Base-by-base conservation (phyloP, 2,797 vertebrate species). In the Selene dorsalis region DNA sequence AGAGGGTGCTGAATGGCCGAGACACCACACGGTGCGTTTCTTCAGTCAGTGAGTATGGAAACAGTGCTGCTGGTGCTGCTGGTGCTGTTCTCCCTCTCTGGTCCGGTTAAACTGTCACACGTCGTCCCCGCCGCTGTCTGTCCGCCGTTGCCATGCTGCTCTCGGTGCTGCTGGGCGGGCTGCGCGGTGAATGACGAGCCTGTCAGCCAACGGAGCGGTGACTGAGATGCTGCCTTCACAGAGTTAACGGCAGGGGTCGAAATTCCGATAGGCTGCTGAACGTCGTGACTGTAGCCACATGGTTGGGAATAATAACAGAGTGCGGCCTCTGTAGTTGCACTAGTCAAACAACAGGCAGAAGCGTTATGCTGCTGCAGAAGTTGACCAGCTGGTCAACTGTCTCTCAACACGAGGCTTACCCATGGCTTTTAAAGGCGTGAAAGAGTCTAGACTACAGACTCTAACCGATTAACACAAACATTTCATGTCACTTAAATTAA, bases 111-210 rank as follows among this genome's bases (percentile, higher is more conserved):
- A 73, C 78, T 84, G 73, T 73, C 80, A 30, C 72, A 73, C 74
- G 73, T 80, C 85, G 79, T 86, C 82, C 71, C 74, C 69, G 50
- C 22, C 6, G 66, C 32, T 0, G 56, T 66, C 83, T 69, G 80
- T 69, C 56, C 62, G 43, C 58, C 79, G 86, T 82, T 87, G 82
- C 83, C 89, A 82, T 87, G 86, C 85, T 86, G 80, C 84, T 78
- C 47, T 79, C 72, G 39, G 66, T 71, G 76, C 74, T 69, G 59
- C 73, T 77, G 89, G 90, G 90, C 82, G 90, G 82, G 75, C 47
- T 56, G 59, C n/a, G 6, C 4, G 63, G 2, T 84, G 89, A 92
- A 53, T 84, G 90, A 72, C 84, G 75, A 28, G 65, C 32, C 55
- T 2, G 39, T 39, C 53, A 79, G 69, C 86, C 90, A 89, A 81